These are phyloP conservation scores for Gasterosteus aculeatus DNA, from an alignment of 2,113 vertebrate genomes.

Conservation along the genomic window DNA sequence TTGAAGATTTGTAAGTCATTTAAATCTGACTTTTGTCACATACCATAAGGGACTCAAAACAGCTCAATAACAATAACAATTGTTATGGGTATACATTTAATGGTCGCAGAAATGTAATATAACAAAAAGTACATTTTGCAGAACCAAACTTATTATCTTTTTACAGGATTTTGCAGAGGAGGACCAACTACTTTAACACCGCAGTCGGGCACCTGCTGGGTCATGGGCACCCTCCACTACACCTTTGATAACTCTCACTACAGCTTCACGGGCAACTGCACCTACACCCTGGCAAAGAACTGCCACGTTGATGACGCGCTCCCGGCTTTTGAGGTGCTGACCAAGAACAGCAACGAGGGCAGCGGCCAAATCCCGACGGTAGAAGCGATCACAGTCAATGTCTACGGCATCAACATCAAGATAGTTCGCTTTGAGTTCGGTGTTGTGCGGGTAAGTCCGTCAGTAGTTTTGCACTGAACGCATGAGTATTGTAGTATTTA, in stretches of 20 bases:
- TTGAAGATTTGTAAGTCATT: background rate
- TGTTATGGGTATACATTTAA: background rate
- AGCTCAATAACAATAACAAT: background rate
- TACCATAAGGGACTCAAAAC: background rate
- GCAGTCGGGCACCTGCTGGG: conserved; percentile 55
- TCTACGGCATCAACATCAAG: conserved; percentile 63
- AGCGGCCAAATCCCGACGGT: conserved; percentile 52
- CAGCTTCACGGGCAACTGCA: conserved; percentile 68
- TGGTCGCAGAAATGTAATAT: background rate
- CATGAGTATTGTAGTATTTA: background rate
- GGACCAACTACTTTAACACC: conserved; percentile 38
- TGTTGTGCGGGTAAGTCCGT: conserved; percentile 64
- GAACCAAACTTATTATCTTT: background rate
- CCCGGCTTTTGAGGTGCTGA: conserved; percentile 52
- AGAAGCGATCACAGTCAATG: conserved; percentile 61
- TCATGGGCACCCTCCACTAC: conserved; percentile 59
- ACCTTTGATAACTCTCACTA: conserved; percentile 64
- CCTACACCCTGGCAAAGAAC: conserved; percentile 61
- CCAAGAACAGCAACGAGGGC: conserved; percentile 57
- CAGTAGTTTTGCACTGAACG: background rate
- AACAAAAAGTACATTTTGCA: background rate
- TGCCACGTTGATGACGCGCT: conserved; percentile 39
- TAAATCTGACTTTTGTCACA: background rate
- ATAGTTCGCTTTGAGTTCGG: conserved; percentile 59
- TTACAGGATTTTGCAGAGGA: conserved; percentile 30